Base-by-base conservation (phyloP, 2,113 vertebrate genomes). In the Nannospalax galili region DNA sequence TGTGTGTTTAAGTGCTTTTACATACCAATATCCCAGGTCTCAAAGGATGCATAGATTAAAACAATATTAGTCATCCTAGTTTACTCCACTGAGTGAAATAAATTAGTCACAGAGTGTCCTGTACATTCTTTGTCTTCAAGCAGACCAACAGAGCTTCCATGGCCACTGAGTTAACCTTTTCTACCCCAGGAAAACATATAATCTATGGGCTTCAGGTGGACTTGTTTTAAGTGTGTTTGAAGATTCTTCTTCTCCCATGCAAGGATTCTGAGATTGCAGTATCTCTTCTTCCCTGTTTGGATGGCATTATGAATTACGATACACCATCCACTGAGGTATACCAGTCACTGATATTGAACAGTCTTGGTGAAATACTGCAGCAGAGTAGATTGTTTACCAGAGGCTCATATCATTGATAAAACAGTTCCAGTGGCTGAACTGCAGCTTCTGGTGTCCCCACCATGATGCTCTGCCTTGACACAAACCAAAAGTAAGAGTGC, bases 1-100 rank as follows among this genome's bases (percentile, higher is more conserved):
- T 88, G 67, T 65, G 17, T 92, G 92, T 93, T 95, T 96, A 97
- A 97, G 95, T 95, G 87, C 90, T 97, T 90, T 95, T 92, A 93
- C 88, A 78, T 84, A 95, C 93, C 92, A 90, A 88, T 91, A 95
- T 74, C 77, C 72, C 77, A 35, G 75, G 84, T 88, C 90, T 97
- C 92, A n/a, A 42, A 0, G 45, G 90, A 92, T 92, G 52, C 93
- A 80, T 78, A 81, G 90, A 97, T 90, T 75, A 92, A 97, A 94
- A 93, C 93, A 96, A 45, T 67, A 81, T 97, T 93, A 93, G 90
- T 92, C 88, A 94, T 93, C 73, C 48, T 79, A 35, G 84, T 92
- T 95, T 85, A 90, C 32, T 90, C 88, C 78, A 58, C 58, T 12
- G 45, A 92, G 78, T 77, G 74, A 94, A 96, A 95, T 94, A 84